A percentile compares a stretch with the other conserved stretches of the same genome.
Evolutionary conservation across 2,797 vertebrate species (phyloP).

Genomic region (Synaphobranchus kaupii): DNA sequence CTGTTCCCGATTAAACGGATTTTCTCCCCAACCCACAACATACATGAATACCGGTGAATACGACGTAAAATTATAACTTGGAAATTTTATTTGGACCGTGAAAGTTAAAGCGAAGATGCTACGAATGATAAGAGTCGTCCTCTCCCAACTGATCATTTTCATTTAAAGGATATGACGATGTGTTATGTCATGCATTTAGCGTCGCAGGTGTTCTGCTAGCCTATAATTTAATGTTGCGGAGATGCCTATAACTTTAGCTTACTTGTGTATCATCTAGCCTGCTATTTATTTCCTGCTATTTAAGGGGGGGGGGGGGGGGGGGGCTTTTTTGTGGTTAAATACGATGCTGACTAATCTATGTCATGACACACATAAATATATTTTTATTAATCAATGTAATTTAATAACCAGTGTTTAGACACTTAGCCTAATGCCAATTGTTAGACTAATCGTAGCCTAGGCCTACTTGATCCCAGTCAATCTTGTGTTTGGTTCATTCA

Average conservation of each 20-base stretch:
- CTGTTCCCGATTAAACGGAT: neutral
- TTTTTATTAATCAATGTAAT: neutral
- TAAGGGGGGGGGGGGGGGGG: too few relatives aligned
- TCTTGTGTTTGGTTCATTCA: neutral
- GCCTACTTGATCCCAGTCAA: too few relatives aligned
- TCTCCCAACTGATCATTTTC: too few relatives aligned
- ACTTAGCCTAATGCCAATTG: neutral
- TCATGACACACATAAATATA: too few relatives aligned
- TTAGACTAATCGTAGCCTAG: neutral
- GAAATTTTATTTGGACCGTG: neutral
- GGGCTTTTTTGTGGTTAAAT: neutral
- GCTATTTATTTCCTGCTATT: neutral
- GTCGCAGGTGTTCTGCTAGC: neutral
- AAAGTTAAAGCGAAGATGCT: neutral
- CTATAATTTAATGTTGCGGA: neutral
- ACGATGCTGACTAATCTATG: neutral
- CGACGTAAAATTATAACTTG: neutral
- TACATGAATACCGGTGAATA: neutral
- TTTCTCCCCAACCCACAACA: neutral
- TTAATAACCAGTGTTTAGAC: neutral
- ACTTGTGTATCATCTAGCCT: neutral
- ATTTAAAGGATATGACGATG: too few relatives aligned
- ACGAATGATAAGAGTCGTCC: too few relatives aligned
- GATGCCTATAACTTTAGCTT: neutral
- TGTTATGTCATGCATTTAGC: neutral